Evolutionary conservation across 2,797 vertebrate genomes (phyloP).

Genomic region (Hydrocynus forskahlii): DNA sequence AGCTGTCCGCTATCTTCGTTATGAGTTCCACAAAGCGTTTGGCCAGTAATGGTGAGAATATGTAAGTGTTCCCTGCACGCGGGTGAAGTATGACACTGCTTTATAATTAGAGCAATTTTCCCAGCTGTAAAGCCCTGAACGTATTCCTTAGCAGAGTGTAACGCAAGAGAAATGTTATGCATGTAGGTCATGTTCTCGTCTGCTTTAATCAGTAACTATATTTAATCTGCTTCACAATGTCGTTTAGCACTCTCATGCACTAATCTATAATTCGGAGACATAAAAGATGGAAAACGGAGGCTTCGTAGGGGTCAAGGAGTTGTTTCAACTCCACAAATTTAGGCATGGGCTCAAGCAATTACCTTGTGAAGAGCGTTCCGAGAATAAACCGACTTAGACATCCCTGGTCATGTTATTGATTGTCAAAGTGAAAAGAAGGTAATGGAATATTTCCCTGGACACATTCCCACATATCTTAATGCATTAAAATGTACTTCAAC

Average conservation of each 20-base stretch:
- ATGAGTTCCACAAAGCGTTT: slow-evolving; percentile 57
- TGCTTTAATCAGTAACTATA: slow-evolving; percentile 85
- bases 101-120: slow-evolving; percentile 79
- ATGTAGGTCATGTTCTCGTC: slow-evolving; percentile 86
- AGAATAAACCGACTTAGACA: background rate
- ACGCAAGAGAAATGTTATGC: slow-evolving; percentile 78
- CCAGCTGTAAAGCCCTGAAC: slow-evolving; percentile 78
- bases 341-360: slow-evolving; percentile 50
- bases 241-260: slow-evolving; percentile 68
- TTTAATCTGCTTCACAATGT: slow-evolving; percentile 80
- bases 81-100: slow-evolving; percentile 72
- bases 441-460: too few relatives aligned
- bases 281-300: slow-evolving; percentile 66
- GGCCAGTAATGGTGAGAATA: slow-evolving; percentile 71
- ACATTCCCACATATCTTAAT: too few relatives aligned
- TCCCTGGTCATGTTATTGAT: too few relatives aligned
- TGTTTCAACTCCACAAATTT: slow-evolving; percentile 35
- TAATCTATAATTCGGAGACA: slow-evolving; percentile 72
- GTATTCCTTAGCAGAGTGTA: slow-evolving; percentile 70
- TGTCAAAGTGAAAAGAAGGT: too few relatives aligned
- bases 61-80: slow-evolving; percentile 68
- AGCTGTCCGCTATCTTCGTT: slow-evolving; percentile 23
- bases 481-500: too few relatives aligned
- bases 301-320: slow-evolving; percentile 41
- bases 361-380: slow-evolving; percentile 34